Conservation (phyloP, 2,888 invertebrate species). For the Lasioglossum figueresi region DNA sequence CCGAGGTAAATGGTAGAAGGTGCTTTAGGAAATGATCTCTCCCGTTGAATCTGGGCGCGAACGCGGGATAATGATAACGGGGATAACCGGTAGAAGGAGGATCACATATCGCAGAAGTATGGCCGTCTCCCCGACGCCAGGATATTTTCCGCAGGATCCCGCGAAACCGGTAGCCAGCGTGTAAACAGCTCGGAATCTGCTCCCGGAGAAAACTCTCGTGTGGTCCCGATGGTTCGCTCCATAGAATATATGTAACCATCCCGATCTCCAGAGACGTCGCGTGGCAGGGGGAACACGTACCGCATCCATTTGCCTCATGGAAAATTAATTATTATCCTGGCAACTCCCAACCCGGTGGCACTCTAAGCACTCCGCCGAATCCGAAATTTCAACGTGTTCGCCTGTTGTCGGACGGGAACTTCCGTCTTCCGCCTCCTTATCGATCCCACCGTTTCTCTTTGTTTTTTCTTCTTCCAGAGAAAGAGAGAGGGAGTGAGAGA, state of each 20-base stretch:
- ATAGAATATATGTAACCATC: background rate
- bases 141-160: background rate
- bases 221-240: background rate
- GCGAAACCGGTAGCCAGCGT: background rate
- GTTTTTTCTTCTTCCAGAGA: background rate
- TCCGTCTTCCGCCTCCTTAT: conserved; percentile 5
- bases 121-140: background rate
- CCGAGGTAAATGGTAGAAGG: background rate
- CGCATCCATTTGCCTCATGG: conserved; percentile 56
- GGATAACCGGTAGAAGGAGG: background rate
- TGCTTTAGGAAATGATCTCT: background rate
- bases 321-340: conserved; percentile 56
- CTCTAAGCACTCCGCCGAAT: conserved; percentile 16
- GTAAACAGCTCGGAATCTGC: background rate
- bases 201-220: conserved; percentile 8
- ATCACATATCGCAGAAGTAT: background rate
- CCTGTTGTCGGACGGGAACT: conserved; percentile 3
- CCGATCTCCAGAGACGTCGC: background rate
- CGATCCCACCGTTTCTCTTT: conserved; percentile 15
- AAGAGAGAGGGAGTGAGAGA: background rate
- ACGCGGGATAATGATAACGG: no score
- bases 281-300: conserved; percentile 30
- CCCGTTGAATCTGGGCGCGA: background rate
- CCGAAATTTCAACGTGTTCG: conserved; percentile 34
- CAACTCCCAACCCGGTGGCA: conserved; percentile 12